A percentile compares a stretch with the other conserved stretches of the same genome.
phyloP scores from a whole-genome alignment of 2,888 invertebrate species.

The Conops quadrifasciatus region DNA sequence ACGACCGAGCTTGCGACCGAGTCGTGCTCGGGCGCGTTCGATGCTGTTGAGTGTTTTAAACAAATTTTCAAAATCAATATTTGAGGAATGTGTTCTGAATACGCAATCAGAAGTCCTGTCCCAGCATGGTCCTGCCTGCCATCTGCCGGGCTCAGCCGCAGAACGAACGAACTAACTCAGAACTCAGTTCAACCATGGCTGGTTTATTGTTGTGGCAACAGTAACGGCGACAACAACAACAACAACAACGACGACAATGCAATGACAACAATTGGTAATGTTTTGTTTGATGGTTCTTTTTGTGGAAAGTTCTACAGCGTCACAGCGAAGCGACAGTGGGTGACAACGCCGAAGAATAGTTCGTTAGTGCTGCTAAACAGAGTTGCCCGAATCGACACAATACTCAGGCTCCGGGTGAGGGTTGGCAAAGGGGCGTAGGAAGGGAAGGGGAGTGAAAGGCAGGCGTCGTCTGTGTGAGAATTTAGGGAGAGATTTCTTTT shows the following conservation, averaged over 20 bases:
- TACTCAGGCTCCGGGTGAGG: neutral
- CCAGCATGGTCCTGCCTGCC: neutral
- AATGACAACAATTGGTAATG: too few relatives aligned
- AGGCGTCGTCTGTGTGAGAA: neutral
- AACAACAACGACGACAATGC: too few relatives aligned
- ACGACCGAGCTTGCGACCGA: neutral
- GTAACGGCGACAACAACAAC: neutral
- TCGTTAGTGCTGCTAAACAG: slow-evolving; percentile 26
- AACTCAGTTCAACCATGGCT: neutral
- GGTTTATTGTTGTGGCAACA: slow-evolving; percentile 27
- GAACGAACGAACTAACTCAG: neutral
- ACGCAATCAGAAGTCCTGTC: slow-evolving; percentile 48
- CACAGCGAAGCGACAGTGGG: neutral
- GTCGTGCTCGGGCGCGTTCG: slow-evolving; percentile 22
- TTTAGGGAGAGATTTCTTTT: neutral
- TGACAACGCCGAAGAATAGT: slow-evolving; percentile 27
- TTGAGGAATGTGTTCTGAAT: slow-evolving; percentile 61
- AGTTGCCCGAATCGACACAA: neutral
- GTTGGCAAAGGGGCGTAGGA: neutral
- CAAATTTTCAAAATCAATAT: slow-evolving; percentile 61
- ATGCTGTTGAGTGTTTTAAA: slow-evolving; percentile 50
- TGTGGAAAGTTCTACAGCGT: slow-evolving; percentile 20
- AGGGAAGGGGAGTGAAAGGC: neutral
- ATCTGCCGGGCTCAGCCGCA: slow-evolving; percentile 15
- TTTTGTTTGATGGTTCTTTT: slow-evolving; percentile 6